Percentiles rank a stretch among this genome's conserved stretches.
phyloP scores from a whole-genome alignment of 53 echinoderm and acorn worm species.

The Antedon mediterranea region DNA sequence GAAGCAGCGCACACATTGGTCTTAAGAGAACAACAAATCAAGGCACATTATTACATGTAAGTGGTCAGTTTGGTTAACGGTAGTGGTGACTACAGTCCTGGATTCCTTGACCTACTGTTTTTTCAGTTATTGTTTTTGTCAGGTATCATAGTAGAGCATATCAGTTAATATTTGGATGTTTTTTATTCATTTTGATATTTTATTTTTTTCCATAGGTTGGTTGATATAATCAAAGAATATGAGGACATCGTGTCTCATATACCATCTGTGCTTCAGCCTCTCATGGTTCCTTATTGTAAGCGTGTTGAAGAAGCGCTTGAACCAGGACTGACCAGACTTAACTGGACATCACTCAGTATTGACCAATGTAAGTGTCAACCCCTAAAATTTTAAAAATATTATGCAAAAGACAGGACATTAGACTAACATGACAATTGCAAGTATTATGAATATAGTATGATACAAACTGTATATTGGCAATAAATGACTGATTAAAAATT shows the following conservation, averaged over 20 bases:
- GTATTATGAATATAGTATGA: too few relatives aligned
- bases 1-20: conserved; percentile 72
- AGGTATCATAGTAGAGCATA: too few relatives aligned
- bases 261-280: conserved; percentile 63
- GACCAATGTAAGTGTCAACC: conserved; percentile 63
- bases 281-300: conserved; percentile 85
- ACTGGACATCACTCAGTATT: conserved; percentile 95
- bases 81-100: too few relatives aligned
- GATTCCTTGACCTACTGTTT: too few relatives aligned
- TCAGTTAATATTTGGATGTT: too few relatives aligned
- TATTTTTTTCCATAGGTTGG: conserved; percentile 28
- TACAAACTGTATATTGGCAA: too few relatives aligned
- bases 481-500: too few relatives aligned
- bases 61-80: too few relatives aligned
- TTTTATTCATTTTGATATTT: not conserved
- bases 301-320: conserved; percentile 87
- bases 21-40: conserved; percentile 62
- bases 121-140: too few relatives aligned
- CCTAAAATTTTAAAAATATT: too few relatives aligned
- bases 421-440: too few relatives aligned
- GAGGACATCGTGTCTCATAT: conserved; percentile 65
- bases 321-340: conserved; percentile 76
- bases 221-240: conserved; percentile 85
- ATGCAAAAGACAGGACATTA: too few relatives aligned
- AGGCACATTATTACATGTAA: conserved; percentile 71